phyloP scores from a whole-genome alignment of 2,113 vertebrate genomes.

The Calidris pugnax region DNA sequence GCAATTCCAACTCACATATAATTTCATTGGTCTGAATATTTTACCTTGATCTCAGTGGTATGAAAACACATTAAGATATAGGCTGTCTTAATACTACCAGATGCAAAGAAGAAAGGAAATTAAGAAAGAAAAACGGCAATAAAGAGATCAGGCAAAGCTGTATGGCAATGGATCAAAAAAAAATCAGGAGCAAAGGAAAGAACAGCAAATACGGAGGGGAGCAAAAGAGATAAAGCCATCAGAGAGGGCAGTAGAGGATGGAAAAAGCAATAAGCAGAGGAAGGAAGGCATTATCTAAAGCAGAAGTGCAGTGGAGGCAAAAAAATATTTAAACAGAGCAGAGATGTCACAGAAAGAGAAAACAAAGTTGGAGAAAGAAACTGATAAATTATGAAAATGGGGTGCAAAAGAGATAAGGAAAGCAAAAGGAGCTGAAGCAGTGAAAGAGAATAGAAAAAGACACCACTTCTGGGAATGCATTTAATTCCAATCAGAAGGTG shows the following conservation, averaged over 20 bases:
- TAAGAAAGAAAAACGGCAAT: not conserved
- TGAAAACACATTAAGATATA: not conserved
- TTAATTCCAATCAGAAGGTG: not conserved
- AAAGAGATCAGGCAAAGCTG: not conserved
- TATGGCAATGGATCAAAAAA: not conserved
- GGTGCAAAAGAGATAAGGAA: not conserved
- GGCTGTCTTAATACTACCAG: not conserved
- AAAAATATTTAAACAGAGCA: not conserved
- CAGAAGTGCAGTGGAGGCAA: not conserved
- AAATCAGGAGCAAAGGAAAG: not conserved
- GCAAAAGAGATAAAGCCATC: slow-evolving; percentile 7
- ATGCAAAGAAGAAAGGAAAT: not conserved
- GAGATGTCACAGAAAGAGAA: not conserved
- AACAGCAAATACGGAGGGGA: not conserved
- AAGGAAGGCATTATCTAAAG: not conserved
- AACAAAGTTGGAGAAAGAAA: not conserved
- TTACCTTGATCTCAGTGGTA: not conserved
- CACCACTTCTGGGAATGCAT: not conserved
- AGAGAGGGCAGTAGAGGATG: slow-evolving; percentile 27
- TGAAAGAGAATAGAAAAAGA: not conserved
- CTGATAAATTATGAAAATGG: not conserved
- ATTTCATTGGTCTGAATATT: not conserved
- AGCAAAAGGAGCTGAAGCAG: not conserved
- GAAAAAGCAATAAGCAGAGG: slow-evolving; percentile 28
- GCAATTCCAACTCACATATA: not conserved